phyloP scores from a whole-genome alignment of 2,888 invertebrate genomes.

The Phengaris arion region DNA sequence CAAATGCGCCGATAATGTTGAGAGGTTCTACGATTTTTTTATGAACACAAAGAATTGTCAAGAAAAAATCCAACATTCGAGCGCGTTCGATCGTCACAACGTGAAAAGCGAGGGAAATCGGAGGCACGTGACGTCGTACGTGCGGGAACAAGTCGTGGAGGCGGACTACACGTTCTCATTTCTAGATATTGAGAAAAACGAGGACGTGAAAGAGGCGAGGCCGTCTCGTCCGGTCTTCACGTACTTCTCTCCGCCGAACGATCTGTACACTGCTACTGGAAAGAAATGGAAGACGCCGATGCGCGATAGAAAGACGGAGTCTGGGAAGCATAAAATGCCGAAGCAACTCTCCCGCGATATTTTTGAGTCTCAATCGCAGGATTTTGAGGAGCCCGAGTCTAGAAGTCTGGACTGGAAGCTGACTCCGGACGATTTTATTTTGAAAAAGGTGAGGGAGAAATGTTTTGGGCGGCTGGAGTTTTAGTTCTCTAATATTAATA shows the following conservation, averaged over 20 bases:
- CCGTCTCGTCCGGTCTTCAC: constrained; percentile 66
- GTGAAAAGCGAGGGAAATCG: constrained; percentile 43
- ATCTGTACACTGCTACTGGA: constrained; percentile 47
- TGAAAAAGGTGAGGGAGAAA: constrained; percentile 60
- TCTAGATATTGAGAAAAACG: constrained; percentile 53
- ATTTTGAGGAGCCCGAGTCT: constrained; percentile 51
- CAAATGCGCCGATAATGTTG: constrained; percentile 63
- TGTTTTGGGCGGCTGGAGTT: constrained; percentile 63
- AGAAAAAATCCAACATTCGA: constrained; percentile 43
- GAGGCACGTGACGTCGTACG: constrained; percentile 57
- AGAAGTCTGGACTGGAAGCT: constrained; percentile 58
- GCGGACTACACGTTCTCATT: constrained; percentile 67
- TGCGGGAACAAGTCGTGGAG: constrained; percentile 60
- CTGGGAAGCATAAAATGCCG: constrained; percentile 42
- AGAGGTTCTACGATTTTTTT: constrained; percentile 63
- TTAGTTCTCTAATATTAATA: constrained; percentile 40
- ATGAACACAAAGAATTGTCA: constrained; percentile 60
- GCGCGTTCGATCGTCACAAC: constrained; percentile 45
- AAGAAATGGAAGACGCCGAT: constrained; percentile 59
- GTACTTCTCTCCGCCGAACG: constrained; percentile 59
- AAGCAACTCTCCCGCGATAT: constrained; percentile 62
- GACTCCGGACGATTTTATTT: constrained; percentile 60
- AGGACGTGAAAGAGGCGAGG: constrained; percentile 53
- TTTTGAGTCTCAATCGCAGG: constrained; percentile 67
- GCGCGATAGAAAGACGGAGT: constrained; percentile 37